A percentile compares a stretch with the other conserved stretches of the same genome.
Evolutionary conservation across 2,888 invertebrate species (phyloP).

Genomic region (Synanthedon formicaeformis): DNA sequence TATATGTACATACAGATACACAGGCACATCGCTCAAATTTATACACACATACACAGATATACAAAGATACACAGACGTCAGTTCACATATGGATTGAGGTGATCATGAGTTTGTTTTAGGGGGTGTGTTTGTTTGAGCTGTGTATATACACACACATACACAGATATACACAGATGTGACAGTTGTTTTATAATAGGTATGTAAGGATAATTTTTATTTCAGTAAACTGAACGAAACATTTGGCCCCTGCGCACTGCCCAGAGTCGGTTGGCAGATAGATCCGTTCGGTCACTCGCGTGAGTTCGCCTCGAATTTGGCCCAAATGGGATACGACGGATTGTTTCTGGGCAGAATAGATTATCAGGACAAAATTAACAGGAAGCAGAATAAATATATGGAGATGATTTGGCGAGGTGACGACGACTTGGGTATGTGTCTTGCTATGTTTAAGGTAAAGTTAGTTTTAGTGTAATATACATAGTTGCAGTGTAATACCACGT

Average conservation of each 20-base stretch:
- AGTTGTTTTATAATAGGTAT: too few relatives aligned
- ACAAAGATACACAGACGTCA: not conserved
- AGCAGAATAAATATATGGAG: conserved; percentile 76
- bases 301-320: conserved; percentile 83
- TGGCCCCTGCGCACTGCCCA: conserved; percentile 78
- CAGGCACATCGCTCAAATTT: not conserved
- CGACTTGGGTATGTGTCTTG: conserved; percentile 73
- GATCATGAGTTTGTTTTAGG: too few relatives aligned
- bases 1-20: too few relatives aligned
- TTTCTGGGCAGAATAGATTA: conserved; percentile 90
- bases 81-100: too few relatives aligned
- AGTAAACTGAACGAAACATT: conserved; percentile 75
- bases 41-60: not conserved
- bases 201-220: too few relatives aligned
- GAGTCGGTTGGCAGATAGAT: conserved; percentile 86
- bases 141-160: too few relatives aligned
- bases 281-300: conserved; percentile 90
- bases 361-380: conserved; percentile 78
- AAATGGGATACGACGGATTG: conserved; percentile 88
- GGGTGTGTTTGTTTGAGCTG: too few relatives aligned
- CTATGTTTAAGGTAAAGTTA: too few relatives aligned
- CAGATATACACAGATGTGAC: too few relatives aligned
- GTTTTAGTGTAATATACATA: too few relatives aligned
- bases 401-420: conserved; percentile 86
- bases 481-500: too few relatives aligned